phyloP scores from a whole-genome alignment of 2,888 invertebrate genomes.

The Acholoe squamosa region DNA sequence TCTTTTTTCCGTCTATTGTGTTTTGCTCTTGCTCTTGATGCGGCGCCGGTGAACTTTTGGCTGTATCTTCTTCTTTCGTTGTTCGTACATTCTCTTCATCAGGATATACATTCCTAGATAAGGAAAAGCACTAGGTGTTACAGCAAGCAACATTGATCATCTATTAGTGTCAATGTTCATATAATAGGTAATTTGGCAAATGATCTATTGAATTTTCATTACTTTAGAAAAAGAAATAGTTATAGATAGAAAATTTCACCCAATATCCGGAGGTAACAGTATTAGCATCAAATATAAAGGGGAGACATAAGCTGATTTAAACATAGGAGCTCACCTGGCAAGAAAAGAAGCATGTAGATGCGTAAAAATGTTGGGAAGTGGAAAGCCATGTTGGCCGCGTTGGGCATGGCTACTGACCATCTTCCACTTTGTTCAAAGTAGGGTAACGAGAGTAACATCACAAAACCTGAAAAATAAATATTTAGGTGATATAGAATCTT shows the following conservation, averaged over 20 bases:
- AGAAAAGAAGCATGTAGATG: slow-evolving; percentile 69
- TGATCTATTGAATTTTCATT: neutral
- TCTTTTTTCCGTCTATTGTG: neutral
- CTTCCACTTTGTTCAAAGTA: slow-evolving; percentile 93
- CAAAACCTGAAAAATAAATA: slow-evolving; percentile 80
- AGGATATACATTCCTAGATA: slow-evolving; percentile 68
- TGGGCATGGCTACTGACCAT: slow-evolving; percentile 91
- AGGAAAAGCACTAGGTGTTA: neutral
- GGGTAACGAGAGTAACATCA: slow-evolving; percentile 89
- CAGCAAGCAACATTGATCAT: neutral
- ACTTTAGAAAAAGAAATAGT: neutral
- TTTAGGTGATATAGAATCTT: neutral
- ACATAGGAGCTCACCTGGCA: slow-evolving; percentile 65
- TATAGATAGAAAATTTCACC: too few species aligned
- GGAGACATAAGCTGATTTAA: neutral
- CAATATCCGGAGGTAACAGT: too few species aligned
- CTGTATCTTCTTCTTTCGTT: slow-evolving; percentile 69
- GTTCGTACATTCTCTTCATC: slow-evolving; percentile 70
- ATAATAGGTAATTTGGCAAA: too few species aligned
- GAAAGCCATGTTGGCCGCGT: slow-evolving; percentile 92
- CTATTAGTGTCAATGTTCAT: neutral
- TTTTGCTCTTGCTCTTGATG: slow-evolving; percentile 27
- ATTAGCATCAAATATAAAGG: too few species aligned
- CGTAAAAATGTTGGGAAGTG: slow-evolving; percentile 87
- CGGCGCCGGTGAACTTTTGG: neutral